Percentiles rank a stretch among this genome's conserved stretches.
Evolutionary conservation across 2,797 vertebrate species (phyloP).

Genomic region (Neoniphon sammara): DNA sequence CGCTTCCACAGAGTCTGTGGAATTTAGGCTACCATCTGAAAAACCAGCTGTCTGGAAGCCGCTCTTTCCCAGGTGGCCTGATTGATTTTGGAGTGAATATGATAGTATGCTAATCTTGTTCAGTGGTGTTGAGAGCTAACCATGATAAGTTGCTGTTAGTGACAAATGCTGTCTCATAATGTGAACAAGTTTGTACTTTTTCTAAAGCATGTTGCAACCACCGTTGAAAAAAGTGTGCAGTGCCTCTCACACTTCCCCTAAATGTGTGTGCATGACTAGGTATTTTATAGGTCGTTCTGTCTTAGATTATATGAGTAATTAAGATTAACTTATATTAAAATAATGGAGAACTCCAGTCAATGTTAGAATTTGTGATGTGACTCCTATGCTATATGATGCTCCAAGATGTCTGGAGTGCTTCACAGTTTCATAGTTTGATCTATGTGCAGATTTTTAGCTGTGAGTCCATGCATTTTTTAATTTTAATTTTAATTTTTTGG

Average conservation of each 20-base stretch:
- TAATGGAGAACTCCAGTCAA: background rate
- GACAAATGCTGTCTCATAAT: background rate
- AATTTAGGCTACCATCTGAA: conserved; percentile 85
- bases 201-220: conserved; percentile 35
- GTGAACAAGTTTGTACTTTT: conserved; percentile 24
- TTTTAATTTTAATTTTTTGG: background rate
- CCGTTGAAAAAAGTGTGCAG: background rate
- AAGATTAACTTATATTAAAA: background rate
- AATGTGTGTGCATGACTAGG: conserved; percentile 1
- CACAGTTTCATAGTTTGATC: background rate
- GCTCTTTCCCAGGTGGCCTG: conserved; percentile 83
- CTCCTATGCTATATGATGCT: background rate
- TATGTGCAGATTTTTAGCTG: conserved; percentile 18
- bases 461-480: background rate
- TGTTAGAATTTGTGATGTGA: background rate
- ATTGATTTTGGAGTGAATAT: conserved; percentile 74
- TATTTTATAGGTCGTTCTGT: background rate
- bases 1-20: conserved; percentile 84
- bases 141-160: conserved; percentile 22
- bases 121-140: conserved; percentile 46
- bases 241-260: background rate
- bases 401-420: background rate
- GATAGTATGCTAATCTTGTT: conserved; percentile 48
- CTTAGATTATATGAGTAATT: too few relatives aligned
- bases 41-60: conserved; percentile 80